These are phyloP conservation scores for Ptilodon capucinus DNA, from an alignment of 2,888 invertebrate species.

Conservation along the genomic window DNA sequence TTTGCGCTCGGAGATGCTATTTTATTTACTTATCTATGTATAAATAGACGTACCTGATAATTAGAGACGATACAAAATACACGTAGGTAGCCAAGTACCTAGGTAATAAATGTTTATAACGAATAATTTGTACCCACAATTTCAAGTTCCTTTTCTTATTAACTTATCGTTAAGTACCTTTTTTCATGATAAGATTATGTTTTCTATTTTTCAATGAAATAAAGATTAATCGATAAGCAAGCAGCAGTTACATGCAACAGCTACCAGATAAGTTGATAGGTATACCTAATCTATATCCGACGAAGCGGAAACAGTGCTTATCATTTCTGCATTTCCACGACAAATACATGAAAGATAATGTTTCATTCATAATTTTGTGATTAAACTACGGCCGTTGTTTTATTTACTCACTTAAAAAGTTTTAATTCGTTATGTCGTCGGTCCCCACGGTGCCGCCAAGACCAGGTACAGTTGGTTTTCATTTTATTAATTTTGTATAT, in stretches of 20 bases:
- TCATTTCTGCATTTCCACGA: slow-evolving; percentile 11
- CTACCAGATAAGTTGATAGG: not conserved
- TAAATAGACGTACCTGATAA: no score
- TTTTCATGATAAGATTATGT: not conserved
- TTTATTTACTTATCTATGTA: no score
- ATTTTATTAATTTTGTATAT: slow-evolving; percentile 57
- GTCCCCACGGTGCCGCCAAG: slow-evolving; percentile 15
- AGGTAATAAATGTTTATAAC: no score
- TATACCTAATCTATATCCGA: not conserved
- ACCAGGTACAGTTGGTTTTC: slow-evolving; percentile 36
- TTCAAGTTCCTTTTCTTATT: no score
- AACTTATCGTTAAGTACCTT: no score
- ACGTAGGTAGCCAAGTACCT: no score
- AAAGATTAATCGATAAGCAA: no score
- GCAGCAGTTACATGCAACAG: no score
- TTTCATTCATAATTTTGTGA: slow-evolving; percentile 25
- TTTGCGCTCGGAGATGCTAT: not conserved
- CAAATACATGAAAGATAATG: slow-evolving; percentile 10
- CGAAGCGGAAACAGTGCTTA: slow-evolving; percentile 7
- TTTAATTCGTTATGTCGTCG: slow-evolving; percentile 7
- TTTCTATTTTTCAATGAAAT: not conserved
- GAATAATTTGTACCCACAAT: no score
- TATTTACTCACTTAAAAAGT: not conserved
- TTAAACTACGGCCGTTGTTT: slow-evolving; percentile 1
- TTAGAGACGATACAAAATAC: no score